A percentile compares a stretch with the other conserved stretches of the same genome.
Conservation (phyloP, 2,888 invertebrate species). For the Scelioninae gen. 1 region DNA sequence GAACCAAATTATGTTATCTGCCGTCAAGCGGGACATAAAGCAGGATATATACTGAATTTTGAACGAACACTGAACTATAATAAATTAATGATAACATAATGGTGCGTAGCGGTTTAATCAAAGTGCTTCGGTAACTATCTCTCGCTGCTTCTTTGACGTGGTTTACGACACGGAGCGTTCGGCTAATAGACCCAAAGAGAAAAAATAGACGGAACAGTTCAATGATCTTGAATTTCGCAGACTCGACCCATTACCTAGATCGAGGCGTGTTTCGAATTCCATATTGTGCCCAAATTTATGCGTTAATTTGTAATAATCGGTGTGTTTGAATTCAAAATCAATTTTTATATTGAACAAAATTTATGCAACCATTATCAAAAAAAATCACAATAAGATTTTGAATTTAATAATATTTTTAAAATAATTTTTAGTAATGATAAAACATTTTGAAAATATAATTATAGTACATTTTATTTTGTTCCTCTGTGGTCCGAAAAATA, state of each 20-base stretch:
- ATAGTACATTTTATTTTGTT: too few relatives aligned
- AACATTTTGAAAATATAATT: too few relatives aligned
- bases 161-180: constrained; percentile 50
- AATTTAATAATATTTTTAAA: too few relatives aligned
- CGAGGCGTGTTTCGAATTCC: constrained; percentile 5
- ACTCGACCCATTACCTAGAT: constrained; percentile 20
- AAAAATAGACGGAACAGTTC: constrained; percentile 51
- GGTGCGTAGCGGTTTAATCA: constrained; percentile 58
- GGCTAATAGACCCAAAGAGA: constrained; percentile 44
- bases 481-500: too few relatives aligned
- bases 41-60: constrained; percentile 34
- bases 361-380: too few relatives aligned
- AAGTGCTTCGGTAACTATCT: constrained; percentile 55
- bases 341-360: too few relatives aligned
- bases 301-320: neutral
- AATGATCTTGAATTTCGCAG: constrained; percentile 45
- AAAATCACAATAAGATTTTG: too few relatives aligned
- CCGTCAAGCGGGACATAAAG: constrained; percentile 43
- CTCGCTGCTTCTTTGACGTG: constrained; percentile 51
- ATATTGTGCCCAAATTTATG: constrained; percentile 12
- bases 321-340: neutral
- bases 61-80: constrained; percentile 36
- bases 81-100: constrained; percentile 66
- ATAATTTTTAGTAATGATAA: neutral
- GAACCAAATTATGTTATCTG: constrained; percentile 42